Evolutionary conservation across 2,888 invertebrate species (phyloP), one percentile per base, ranked within the genome.

Genomic region (Amphipoea oculea): DNA sequence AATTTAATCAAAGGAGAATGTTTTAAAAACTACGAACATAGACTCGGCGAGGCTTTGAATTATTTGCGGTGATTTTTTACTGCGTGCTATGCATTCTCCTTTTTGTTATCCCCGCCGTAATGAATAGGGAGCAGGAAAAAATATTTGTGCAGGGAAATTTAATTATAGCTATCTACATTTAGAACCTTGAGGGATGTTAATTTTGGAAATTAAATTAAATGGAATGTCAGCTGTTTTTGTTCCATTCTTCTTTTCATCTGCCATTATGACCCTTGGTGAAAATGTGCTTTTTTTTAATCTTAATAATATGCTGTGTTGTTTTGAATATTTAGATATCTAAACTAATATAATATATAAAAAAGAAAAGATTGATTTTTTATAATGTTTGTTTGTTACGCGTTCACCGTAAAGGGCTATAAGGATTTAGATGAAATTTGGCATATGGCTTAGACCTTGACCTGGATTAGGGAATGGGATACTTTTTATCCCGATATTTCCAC

Each of bases 1-100:
- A 88, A 88, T 88, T 88, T 88, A 88, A 88, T 88, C 89, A 85
- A 83, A 81, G 73, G 85, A 77, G 81, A 85, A 84, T 86, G 81
- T 79, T 86, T 88, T 81, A 80, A 83, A 88, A 88, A 88, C 86
- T 86, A 82, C 88, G 57, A 67, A 54, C 84, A 80, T 80, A 80
- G 80, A 80, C 86, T 80, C 9, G 42, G 73, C 11, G 36, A n/a
- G 63, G 79, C 74, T 83, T 86, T 85, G 86, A 85, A 83, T 85
- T 83, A 85, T 85, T 86, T 65, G 77, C 77, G 75, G 84, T 83
- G 85, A 85, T 86, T 86, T 85, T 86, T 85, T 83, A 83, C 51
- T 70, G 69, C 72, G 51, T 83, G 36, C 71, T 23, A 80, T 86
- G 85, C 86, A 86, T 86, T 75, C 45, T 29, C 17, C 20, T 69